phyloP scores from a whole-genome alignment of 92 coral and sea anemone genomes.

The Virgularia gustaviana region DNA sequence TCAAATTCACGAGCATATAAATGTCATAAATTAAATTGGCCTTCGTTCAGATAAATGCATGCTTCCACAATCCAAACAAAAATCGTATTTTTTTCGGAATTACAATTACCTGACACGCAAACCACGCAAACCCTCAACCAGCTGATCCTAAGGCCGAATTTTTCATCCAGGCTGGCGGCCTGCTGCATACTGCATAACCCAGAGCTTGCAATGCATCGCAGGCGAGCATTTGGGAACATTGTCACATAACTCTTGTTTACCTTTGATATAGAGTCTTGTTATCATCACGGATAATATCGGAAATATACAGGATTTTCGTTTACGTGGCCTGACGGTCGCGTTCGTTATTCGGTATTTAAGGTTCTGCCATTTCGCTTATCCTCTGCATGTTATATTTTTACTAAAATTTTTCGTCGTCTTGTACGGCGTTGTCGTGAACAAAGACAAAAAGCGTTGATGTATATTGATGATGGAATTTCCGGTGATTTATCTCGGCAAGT shows the following conservation, averaged over 20 bases:
- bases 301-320: not conserved
- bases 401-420: slow-evolving; percentile 33
- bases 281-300: slow-evolving; percentile 17
- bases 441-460: slow-evolving; percentile 9
- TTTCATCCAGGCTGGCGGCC: too few species aligned
- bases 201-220: too few species aligned
- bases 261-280: slow-evolving; percentile 54
- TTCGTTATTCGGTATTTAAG: slow-evolving; percentile 26
- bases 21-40: too few species aligned
- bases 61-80: too few species aligned
- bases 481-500: slow-evolving; percentile 10
- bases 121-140: too few species aligned
- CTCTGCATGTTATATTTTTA: slow-evolving; percentile 31
- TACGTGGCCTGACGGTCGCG: slow-evolving; percentile 13
- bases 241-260: slow-evolving; percentile 46
- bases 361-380: slow-evolving; percentile 32
- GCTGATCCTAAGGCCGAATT: too few species aligned
- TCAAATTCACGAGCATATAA: too few species aligned
- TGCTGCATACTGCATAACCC: too few species aligned
- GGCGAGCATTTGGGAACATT: slow-evolving; percentile 40
- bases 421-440: slow-evolving; percentile 28
- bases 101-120: too few species aligned
- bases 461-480: slow-evolving; percentile 32
- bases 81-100: too few species aligned
- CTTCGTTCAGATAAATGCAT: too few species aligned